Conservation (phyloP, 2,888 invertebrate species). For the Xestobium rufovillosum region DNA sequence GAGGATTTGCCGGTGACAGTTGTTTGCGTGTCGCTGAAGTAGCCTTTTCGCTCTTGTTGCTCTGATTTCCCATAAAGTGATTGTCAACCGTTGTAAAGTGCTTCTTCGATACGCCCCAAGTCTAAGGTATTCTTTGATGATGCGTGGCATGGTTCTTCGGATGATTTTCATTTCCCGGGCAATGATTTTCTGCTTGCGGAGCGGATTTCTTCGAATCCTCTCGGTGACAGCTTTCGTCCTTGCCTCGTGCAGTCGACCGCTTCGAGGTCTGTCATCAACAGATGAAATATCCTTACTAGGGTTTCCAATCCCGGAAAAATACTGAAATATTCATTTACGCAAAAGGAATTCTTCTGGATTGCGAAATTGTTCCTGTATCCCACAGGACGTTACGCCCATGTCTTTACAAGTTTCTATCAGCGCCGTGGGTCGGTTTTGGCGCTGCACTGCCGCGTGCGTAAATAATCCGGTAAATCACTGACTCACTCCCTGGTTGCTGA, state of each 20-base stretch:
- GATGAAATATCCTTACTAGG: too few relatives aligned
- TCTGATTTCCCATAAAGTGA: constrained; percentile 8
- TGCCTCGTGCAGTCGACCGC: constrained; percentile 2
- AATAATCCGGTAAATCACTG: too few relatives aligned
- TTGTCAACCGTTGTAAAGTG: constrained; percentile 13
- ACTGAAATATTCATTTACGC: too few relatives aligned
- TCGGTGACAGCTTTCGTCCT: constrained; percentile 9
- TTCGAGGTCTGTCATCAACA: not conserved
- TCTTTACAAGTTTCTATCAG: too few relatives aligned
- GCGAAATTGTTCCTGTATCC: too few relatives aligned
- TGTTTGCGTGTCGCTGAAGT: constrained; percentile 20
- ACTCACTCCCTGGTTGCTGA: too few relatives aligned
- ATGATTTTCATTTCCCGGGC: constrained; percentile 12
- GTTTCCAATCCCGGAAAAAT: too few relatives aligned
- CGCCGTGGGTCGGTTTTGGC: too few relatives aligned
- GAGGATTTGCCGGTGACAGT: constrained; percentile 19
- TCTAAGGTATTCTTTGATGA: too few relatives aligned
- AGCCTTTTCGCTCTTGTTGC: constrained; percentile 7
- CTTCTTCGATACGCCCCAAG: constrained; percentile 11
- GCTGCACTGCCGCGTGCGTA: too few relatives aligned
- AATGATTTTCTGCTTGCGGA: constrained; percentile 16
- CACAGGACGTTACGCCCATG: too few relatives aligned
- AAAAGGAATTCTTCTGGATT: too few relatives aligned
- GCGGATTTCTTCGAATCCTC: constrained; percentile 13
- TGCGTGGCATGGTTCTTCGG: constrained; percentile 10